Evolutionary conservation across 2,888 invertebrate species (phyloP).

Genomic region (Ichneumoninae sp.): DNA sequence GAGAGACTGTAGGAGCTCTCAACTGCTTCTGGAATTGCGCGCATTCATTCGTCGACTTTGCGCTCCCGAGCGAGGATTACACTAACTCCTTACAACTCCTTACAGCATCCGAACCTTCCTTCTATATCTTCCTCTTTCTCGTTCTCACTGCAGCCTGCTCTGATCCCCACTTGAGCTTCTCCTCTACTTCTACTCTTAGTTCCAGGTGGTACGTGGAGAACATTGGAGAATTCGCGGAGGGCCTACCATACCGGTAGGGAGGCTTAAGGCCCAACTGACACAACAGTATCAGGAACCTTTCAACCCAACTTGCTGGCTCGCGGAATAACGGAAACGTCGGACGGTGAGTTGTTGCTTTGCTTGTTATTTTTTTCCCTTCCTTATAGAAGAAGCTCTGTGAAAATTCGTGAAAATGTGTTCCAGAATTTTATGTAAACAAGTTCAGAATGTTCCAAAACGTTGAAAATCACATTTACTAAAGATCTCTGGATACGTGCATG

Average conservation of each 20-base stretch:
- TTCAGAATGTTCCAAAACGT: too few relatives aligned
- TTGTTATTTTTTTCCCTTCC: too few relatives aligned
- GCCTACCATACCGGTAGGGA: conserved; percentile 15
- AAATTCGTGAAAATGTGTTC: too few relatives aligned
- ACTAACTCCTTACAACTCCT: conserved; percentile 73
- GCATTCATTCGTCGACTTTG: conserved; percentile 70
- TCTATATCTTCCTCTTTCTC: conserved; percentile 16
- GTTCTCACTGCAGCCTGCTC: conserved; percentile 21
- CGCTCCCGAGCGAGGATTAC: conserved; percentile 70
- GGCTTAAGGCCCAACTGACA: neutral
- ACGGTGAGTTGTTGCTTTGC: neutral
- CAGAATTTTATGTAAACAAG: too few relatives aligned
- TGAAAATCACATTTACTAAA: too few relatives aligned
- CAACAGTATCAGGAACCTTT: conserved; percentile 41
- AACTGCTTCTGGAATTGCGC: conserved; percentile 44
- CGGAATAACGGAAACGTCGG: conserved; percentile 14
- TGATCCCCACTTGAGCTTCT: conserved; percentile 16
- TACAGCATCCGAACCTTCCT: conserved; percentile 39
- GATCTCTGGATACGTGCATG: too few relatives aligned
- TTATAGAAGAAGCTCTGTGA: too few relatives aligned
- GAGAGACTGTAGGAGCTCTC: conserved; percentile 27
- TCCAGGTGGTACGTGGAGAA: conserved; percentile 1
- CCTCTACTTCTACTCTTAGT: neutral
- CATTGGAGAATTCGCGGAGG: conserved; percentile 14
- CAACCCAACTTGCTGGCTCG: conserved; percentile 32